Evolutionary conservation across 2,888 invertebrate species (phyloP), one percentile per base, ranked within the genome.

Genomic region (Aromia moschata): DNA sequence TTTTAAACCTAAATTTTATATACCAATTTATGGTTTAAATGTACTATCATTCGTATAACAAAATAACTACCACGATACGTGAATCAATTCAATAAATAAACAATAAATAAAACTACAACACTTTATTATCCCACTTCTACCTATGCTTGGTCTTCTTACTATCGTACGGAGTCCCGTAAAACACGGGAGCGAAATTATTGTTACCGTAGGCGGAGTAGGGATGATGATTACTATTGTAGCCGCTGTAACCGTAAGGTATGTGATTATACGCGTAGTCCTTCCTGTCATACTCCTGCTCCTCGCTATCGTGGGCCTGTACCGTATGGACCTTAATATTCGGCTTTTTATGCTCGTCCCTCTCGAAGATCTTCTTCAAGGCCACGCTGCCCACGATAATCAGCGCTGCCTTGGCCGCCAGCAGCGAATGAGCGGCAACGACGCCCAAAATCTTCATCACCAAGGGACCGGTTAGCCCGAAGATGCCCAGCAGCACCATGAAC

Each of bases 331-430:
- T 88, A 81, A 89, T 86, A 65, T 87, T 85, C 75, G 87, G 86
- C 63, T 86, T 86, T 62, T 85, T 85, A 60, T 86, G 83, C 65
- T 83, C 81, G 67, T 89, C 88, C 65, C 87, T 87, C 61, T 88
- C 86, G 81, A 89, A 89, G 65, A 90, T 83, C 77, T 90, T 89
- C 82, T 89, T 90, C 68, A 90, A 79, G 15, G 79, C 89, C 70
- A 90, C 87, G 58, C 89, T 88, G 53, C 89, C 87, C 61, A 89
- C 87, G 69, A 90, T 89, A 60, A 90, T 87, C 57, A 90, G 79
- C 1, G 90, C 90, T 44, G 89, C 87, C 77, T 90, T 90, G 77
- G 89, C 88, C 67, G 89, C 88, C 62, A 90, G 85, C 63, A 90
- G 82, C 30, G 90, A 89, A 77, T 90, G 89, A 43, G 87, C 89